These are phyloP conservation scores for Tonatia bakeri DNA, from an alignment of 2,113 vertebrate genomes.

Conservation along the genomic window DNA sequence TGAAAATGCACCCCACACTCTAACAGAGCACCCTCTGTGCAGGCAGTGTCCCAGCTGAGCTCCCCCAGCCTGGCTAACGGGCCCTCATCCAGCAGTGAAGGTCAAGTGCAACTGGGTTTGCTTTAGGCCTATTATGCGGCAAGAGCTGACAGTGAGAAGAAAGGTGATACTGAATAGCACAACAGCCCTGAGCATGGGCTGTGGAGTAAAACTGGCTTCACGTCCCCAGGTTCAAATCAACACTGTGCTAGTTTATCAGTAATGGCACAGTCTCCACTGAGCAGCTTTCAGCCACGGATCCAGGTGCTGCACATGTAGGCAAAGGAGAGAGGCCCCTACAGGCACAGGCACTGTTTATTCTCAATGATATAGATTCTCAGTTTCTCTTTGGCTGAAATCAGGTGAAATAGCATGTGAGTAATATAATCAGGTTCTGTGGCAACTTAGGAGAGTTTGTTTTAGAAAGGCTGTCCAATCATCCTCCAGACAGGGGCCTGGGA, in stretches of 20 bases:
- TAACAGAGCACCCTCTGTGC: background rate
- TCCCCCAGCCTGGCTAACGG: background rate
- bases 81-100: background rate
- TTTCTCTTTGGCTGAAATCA: background rate
- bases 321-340: background rate
- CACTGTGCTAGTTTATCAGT: background rate
- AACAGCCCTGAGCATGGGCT: too few species aligned
- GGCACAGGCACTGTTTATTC: background rate
- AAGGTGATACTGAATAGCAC: background rate
- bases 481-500: background rate
- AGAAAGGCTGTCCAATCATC: background rate
- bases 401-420: background rate
- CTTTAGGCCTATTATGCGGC: background rate
- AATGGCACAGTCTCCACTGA: background rate
- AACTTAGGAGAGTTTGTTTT: background rate
- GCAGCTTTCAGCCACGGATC: background rate
- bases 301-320: rapidly evolving
- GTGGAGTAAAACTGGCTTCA: background rate
- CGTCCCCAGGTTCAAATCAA: background rate
- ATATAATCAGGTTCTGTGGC: background rate
- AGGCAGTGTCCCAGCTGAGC: background rate
- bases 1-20: background rate
- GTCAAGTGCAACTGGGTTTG: background rate
- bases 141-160: background rate
- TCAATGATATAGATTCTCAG: background rate